phyloP scores from a whole-genome alignment of 2,888 invertebrate genomes.

The Perizoma affinitatum region DNA sequence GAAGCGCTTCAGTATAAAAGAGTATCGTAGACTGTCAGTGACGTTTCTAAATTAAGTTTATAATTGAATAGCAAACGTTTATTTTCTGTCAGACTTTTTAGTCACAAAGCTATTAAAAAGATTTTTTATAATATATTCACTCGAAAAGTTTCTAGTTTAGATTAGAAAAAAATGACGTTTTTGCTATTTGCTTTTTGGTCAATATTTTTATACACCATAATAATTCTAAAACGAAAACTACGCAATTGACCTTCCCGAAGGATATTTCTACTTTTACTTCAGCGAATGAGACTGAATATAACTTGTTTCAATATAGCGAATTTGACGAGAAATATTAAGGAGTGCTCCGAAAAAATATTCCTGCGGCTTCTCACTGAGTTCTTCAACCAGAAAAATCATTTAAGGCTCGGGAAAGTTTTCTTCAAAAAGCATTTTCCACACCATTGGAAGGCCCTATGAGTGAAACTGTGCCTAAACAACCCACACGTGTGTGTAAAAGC shows the following conservation, averaged over 20 bases:
- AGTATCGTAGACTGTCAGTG: conserved; percentile 6
- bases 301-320: not conserved
- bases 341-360: conserved; percentile 28
- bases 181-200: not conserved
- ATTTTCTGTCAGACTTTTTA: too few species aligned
- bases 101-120: too few species aligned
- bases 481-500: conserved; percentile 20
- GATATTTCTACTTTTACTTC: not conserved
- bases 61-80: conserved; percentile 2
- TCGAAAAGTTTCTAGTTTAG: too few species aligned
- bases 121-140: too few species aligned
- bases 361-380: conserved; percentile 40
- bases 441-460: conserved; percentile 39
- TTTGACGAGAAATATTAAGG: conserved; percentile 5
- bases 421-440: conserved; percentile 52
- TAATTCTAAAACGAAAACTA: not conserved
- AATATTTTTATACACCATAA: not conserved
- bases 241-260: not conserved
- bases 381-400: conserved; percentile 51
- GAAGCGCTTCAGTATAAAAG: not conserved
- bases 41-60: conserved; percentile 13
- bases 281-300: not conserved
- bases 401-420: conserved; percentile 45
- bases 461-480: conserved; percentile 34
- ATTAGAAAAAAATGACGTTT: too few species aligned